Evolutionary conservation across 2,888 invertebrate genomes (phyloP), one percentile per base, ranked within the genome.

Genomic region (Rhagophthalmus giganteus): DNA sequence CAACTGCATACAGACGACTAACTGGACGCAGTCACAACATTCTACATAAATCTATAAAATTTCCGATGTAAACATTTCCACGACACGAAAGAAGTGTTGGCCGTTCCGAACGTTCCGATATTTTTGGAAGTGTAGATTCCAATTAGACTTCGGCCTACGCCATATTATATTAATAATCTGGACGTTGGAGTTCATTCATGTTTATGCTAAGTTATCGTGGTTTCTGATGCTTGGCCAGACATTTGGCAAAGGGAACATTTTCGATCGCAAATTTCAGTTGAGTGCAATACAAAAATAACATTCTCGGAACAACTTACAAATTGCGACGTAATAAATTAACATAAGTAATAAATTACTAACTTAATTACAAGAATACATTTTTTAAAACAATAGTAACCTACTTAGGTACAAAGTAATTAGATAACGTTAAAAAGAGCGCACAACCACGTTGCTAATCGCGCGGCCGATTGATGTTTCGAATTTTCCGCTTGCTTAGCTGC

Each of bases 141-240:
- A 53, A 53, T 53, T 47, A 47, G 42, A 47, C 37, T 47, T 42
- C 38, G 14, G 12, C 48, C 54, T 35, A 48, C 54, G 54, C 34
- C 28, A 44, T 28, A 46, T 42, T 38, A 33, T 54, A 48, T 54
- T 44, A 41, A 47, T 47, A 53, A 47, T 35, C 24, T 34, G 9
- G 16, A 38, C 35, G 13, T 28, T 35, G 39, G 54, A 54, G 54
- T 54, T 54, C 54, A 54, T 54, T 54, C 54, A 54, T 54, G 54
- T 44, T 54, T 54, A 44, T 53, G 42, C 44, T 39, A 49, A 54
- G 49, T 47, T 49, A 48, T 41, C 37, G 25, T 31, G 12, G 15
- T 27, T 40, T 30, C n/a, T n/a, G n/a, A n/a, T 40, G 34, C 15
- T 27, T 34, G 25, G 31, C 42, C 53, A 47, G 42, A 47, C 53